These are phyloP conservation scores for Linyphia triangularis DNA, from an alignment of 2,888 invertebrate genomes.

Conservation along the genomic window DNA sequence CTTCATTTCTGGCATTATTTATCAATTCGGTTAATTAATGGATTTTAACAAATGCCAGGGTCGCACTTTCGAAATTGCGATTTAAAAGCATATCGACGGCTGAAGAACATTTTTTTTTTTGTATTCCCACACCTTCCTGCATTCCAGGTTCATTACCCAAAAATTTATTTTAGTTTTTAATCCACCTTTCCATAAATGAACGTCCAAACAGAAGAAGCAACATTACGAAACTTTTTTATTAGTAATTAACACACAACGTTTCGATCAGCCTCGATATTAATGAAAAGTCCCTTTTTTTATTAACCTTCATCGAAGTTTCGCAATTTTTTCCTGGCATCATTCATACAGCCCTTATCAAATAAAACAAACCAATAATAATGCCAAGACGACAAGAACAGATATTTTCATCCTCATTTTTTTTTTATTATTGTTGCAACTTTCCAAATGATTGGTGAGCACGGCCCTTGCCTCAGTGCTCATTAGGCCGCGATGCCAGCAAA, in stretches of 20 bases:
- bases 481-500: conserved; percentile 47
- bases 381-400: conserved; percentile 67
- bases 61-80: conserved; percentile 64
- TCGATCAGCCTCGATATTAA: conserved; percentile 72
- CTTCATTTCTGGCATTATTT: conserved; percentile 49
- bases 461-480: conserved; percentile 47
- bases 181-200: conserved; percentile 20
- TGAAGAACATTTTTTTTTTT: background rate
- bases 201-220: conserved; percentile 40
- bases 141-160: conserved; percentile 41
- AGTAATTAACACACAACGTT: conserved; percentile 71
- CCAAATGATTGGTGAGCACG: conserved; percentile 49
- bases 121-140: background rate
- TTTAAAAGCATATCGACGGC: conserved; percentile 64
- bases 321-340: background rate
- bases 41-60: conserved; percentile 57
- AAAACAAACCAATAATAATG: conserved; percentile 74
- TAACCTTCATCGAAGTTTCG: too few species aligned
- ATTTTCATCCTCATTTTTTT: conserved; percentile 21
- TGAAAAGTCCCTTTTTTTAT: conserved; percentile 43
- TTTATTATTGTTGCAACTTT: background rate
- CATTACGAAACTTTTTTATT: conserved; percentile 58
- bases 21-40: conserved; percentile 66
- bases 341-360: conserved; percentile 70
- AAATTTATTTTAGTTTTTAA: conserved; percentile 46